phyloP scores from a whole-genome alignment of 2,797 vertebrate genomes.

The Cottoperca gobio region DNA sequence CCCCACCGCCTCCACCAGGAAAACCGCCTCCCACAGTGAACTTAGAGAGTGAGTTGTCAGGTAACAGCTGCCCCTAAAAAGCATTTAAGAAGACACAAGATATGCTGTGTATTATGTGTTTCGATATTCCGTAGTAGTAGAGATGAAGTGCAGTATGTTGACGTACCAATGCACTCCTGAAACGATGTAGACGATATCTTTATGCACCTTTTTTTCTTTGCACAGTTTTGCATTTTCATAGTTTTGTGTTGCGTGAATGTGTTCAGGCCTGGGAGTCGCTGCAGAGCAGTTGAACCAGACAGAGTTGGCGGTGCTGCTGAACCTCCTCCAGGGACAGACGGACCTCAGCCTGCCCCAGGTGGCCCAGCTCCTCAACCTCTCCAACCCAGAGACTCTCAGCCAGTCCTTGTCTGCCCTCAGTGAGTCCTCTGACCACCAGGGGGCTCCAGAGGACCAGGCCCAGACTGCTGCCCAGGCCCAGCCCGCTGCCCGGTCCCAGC shows the following conservation, averaged over 20 bases:
- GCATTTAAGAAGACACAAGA: not conserved
- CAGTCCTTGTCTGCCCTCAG: slow-evolving; percentile 93
- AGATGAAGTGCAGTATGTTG: not conserved
- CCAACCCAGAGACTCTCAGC: slow-evolving; percentile 92
- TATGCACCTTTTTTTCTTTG: not conserved
- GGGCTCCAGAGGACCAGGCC: slow-evolving; percentile 80
- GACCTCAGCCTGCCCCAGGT: slow-evolving; percentile 95
- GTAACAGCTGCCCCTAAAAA: slow-evolving; percentile 52
- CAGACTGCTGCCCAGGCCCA: slow-evolving; percentile 66
- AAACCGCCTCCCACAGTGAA: slow-evolving; percentile 71
- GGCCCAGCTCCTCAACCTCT: slow-evolving; percentile 94
- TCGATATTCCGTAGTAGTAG: not conserved
- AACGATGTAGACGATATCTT: not conserved
- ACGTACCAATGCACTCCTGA: not conserved
- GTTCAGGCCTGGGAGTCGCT: slow-evolving; percentile 89
- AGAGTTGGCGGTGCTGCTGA: slow-evolving; percentile 94
- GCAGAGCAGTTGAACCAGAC: slow-evolving; percentile 97
- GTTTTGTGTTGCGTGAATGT: slow-evolving; percentile 28
- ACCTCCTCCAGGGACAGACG: slow-evolving; percentile 96
- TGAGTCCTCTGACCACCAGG: slow-evolving; percentile 87
- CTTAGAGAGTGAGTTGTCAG: slow-evolving; percentile 80
- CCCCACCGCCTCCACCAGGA: slow-evolving; percentile 75
- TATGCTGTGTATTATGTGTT: not conserved
- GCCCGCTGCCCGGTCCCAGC: slow-evolving; percentile 71
- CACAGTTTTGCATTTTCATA: not conserved